Conservation (phyloP, 2,797 vertebrate genomes). For the Valencia hispanica region DNA sequence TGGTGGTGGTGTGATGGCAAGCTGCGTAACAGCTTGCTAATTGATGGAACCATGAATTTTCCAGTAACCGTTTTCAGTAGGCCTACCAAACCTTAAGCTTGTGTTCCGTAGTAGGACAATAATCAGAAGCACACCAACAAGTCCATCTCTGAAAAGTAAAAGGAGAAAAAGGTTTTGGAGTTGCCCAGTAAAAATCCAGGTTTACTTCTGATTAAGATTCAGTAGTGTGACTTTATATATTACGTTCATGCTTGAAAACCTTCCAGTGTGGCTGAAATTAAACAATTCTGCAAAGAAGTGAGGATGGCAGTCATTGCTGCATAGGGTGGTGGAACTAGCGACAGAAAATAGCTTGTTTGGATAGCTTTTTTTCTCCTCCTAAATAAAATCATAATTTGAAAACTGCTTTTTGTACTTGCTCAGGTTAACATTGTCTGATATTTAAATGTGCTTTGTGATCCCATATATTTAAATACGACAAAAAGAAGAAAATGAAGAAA, state of each 20-base stretch:
- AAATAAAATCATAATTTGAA: neutral
- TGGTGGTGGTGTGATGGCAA: no score
- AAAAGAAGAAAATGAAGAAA: neutral
- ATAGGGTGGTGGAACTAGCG: neutral
- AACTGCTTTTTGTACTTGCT: no score
- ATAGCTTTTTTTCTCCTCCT: neutral
- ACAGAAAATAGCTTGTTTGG: neutral
- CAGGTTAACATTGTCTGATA: neutral
- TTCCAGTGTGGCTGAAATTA: neutral
- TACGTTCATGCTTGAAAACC: neutral
- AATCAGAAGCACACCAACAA: neutral
- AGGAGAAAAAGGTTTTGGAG: neutral
- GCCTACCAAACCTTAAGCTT: neutral
- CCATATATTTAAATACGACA: no score
- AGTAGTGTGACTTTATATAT: neutral
- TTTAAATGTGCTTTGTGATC: neutral
- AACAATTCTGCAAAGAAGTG: neutral
- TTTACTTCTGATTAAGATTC: neutral
- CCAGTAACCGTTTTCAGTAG: no score
- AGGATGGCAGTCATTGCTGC: neutral
- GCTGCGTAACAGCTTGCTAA: no score
- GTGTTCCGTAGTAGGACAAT: no score
- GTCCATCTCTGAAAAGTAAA: neutral
- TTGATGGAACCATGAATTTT: neutral
- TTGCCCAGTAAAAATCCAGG: neutral